phyloP scores from a whole-genome alignment of 2,113 vertebrate species.

The Amblyornis subalaris region DNA sequence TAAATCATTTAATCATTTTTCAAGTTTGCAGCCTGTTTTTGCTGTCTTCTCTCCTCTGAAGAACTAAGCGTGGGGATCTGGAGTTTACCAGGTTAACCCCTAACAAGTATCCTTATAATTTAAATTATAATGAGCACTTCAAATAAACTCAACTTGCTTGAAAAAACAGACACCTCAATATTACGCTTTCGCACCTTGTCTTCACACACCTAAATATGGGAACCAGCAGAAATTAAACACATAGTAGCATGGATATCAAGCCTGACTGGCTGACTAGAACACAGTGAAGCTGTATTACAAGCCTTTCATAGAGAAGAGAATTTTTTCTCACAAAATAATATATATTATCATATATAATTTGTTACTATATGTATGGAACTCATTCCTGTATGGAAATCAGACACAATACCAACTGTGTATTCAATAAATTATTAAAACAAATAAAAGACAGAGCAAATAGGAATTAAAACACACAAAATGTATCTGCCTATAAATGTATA shows the following conservation, averaged over 20 bases:
- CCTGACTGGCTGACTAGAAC: not conserved
- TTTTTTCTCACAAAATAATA: not conserved
- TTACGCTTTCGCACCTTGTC: not conserved
- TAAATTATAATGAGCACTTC: not conserved
- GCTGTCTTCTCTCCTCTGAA: no score
- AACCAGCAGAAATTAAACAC: not conserved
- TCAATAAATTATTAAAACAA: not conserved
- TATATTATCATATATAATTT: not conserved
- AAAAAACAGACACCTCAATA: not conserved
- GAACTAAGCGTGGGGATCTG: no score
- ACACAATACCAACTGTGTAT: not conserved
- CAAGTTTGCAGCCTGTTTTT: no score
- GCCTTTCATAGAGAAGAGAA: not conserved
- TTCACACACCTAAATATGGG: not conserved
- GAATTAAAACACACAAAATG: not conserved
- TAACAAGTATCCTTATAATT: not conserved
- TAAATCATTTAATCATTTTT: no score
- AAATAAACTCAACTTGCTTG: not conserved
- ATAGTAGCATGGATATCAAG: not conserved
- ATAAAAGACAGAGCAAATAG: not conserved
- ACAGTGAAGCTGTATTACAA: not conserved
- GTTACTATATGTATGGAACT: not conserved
- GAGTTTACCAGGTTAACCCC: no score
- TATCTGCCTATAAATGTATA: not conserved
- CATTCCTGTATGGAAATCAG: not conserved